A percentile compares a stretch with the other conserved stretches of the same genome.
These are phyloP conservation scores for Caenorhabditis sp. DNA, from an alignment of 2,888 invertebrate species.

Conservation along the genomic window DNA sequence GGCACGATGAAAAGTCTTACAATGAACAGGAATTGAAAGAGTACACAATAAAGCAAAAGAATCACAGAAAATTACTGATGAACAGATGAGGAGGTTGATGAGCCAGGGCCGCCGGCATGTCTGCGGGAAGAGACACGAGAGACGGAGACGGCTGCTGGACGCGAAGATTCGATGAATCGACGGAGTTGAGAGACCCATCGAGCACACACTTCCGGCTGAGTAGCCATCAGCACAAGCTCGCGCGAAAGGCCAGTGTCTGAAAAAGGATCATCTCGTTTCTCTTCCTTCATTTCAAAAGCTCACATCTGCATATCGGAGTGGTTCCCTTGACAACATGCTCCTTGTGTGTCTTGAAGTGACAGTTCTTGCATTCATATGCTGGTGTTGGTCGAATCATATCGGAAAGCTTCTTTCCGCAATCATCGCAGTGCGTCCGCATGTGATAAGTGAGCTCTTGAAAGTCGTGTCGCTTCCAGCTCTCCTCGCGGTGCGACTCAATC, in stretches of 20 bases:
- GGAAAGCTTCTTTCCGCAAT: conserved; percentile 96
- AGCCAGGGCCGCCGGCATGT: conserved; percentile 27
- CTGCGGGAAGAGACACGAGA: conserved; percentile 54
- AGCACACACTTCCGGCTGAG: conserved; percentile 89
- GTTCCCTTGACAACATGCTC: conserved; percentile 85
- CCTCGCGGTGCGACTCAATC: conserved; percentile 46
- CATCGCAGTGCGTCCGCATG: conserved; percentile 87
- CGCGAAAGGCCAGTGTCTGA: conserved; percentile 83
- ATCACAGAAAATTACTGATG: conserved; percentile 35
- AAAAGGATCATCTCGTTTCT: too few species aligned
- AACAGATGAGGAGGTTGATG: conserved; percentile 37
- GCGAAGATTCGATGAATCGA: conserved; percentile 80
- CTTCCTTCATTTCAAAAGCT: conserved; percentile 15
- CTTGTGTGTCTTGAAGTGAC: conserved; percentile 85
- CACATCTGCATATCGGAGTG: conserved; percentile 68
- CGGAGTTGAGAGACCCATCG: conserved; percentile 93
- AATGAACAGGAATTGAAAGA: conserved; percentile 23
- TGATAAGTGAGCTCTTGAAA: conserved; percentile 69
- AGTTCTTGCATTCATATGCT: conserved; percentile 92
- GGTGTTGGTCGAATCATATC: conserved; percentile 94
- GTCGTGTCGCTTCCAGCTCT: conserved; percentile 83
- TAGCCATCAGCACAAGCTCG: conserved; percentile 91
- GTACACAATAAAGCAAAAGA: conserved; percentile 15
- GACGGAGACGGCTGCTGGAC: conserved; percentile 42
- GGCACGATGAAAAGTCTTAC: conserved; percentile 12